Base-by-base conservation (phyloP, 2,797 vertebrate genomes). In the Melanotaenia nigrans region DNA sequence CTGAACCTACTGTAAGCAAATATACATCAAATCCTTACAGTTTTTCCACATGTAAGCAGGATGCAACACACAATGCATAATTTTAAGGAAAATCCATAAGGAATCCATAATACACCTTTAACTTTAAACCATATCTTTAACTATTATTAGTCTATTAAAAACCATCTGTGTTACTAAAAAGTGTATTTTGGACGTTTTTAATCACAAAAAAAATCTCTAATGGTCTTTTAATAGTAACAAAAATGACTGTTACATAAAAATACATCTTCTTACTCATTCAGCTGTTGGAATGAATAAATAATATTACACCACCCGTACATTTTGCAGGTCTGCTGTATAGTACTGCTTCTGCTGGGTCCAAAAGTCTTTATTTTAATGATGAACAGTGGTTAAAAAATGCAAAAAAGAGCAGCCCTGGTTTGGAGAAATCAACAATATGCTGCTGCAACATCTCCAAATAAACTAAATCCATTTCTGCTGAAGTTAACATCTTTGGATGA, bases 1-100 rank as follows among this genome's bases (percentile, higher is more conserved):
- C 65, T 5, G 42, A 66, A 51, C 79, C 65, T 51, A 87, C 90
- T 30, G 94, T 94, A 82, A 93, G 92, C 14, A 67, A 62, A 61
- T 42, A 33, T 1, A 38, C 36, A 63, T 8, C 0, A 40, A 1
- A 11, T 11, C 33, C 8, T 59, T 49, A 20, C 11, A n/a, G 47
- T 10, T 49, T 51, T 51, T 38, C 10, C 49, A n/a, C 22, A n/a
- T 24, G 49, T 51, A 7, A 22, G 51, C 51, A 25, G 49, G n/a
- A 20, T 14, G 12, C 22, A 40, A 9, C 24, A 3, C 33, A 36
- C 1, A 65, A 54, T 12, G 1, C 20, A 49, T 49, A 6, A 28
- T 64, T 51, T n/a, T 4, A 22, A n/a, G 9, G 49, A 4, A 22
- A 51, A 51, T 11, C n/a, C 22, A 28, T 28, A 28, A 51, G 11